phyloP scores from a whole-genome alignment of 1,140 invertebrate species.

The Varroa destructor region DNA sequence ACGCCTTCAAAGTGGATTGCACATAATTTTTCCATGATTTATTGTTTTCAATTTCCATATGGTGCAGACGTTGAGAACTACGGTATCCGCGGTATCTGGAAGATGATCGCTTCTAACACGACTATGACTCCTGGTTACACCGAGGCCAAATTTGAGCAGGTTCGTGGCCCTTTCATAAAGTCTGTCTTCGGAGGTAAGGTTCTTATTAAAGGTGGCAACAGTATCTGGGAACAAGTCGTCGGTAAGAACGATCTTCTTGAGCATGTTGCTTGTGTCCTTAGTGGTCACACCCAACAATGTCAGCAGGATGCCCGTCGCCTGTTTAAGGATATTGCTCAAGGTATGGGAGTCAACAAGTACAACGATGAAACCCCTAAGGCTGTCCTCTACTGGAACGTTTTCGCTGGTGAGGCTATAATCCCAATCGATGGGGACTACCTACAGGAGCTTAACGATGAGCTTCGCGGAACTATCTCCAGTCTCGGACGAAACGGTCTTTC shows the following conservation, averaged over 20 bases:
- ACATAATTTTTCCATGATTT: background rate
- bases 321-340: slow-evolving; percentile 9
- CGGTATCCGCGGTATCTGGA: slow-evolving; percentile 24
- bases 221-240: slow-evolving; percentile 14
- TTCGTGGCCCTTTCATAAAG: slow-evolving; percentile 19
- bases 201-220: slow-evolving; percentile 22
- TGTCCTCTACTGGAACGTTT: slow-evolving; percentile 21
- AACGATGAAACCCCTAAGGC: slow-evolving; percentile 21
- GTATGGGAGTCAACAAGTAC: slow-evolving; percentile 11
- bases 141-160: slow-evolving; percentile 14
- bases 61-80: background rate
- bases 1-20: background rate
- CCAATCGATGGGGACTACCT: slow-evolving; percentile 11
- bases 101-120: slow-evolving; percentile 22
- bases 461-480: background rate
- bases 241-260: slow-evolving; percentile 22
- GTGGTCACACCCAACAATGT: background rate
- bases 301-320: background rate
- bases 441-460: background rate
- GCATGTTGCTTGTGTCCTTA: slow-evolving; percentile 1
- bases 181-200: slow-evolving; percentile 12
- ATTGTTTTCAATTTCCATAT: background rate
- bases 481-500: background rate
- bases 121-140: background rate
- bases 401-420: slow-evolving; percentile 14